phyloP scores from a whole-genome alignment of 2,888 invertebrate species.

The Tenthredo notha region DNA sequence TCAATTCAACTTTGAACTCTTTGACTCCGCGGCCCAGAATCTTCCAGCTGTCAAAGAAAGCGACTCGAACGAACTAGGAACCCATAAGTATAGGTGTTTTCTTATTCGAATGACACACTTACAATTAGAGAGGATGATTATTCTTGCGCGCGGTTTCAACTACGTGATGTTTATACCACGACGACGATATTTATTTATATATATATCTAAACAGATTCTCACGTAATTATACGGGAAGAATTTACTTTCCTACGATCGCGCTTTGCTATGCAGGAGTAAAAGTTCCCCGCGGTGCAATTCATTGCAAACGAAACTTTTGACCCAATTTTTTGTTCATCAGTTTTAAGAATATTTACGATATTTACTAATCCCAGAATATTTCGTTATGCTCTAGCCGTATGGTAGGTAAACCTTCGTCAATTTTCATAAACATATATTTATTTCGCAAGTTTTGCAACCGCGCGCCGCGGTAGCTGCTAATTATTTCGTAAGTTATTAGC shows the following conservation, averaged over 20 bases:
- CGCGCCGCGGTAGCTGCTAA: slow-evolving; percentile 37
- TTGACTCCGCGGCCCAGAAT: slow-evolving; percentile 31
- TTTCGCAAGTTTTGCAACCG: slow-evolving; percentile 32
- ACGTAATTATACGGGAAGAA: slow-evolving; percentile 23
- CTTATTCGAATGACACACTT: slow-evolving; percentile 37
- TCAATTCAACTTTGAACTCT: slow-evolving; percentile 25
- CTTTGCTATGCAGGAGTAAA: slow-evolving; percentile 15
- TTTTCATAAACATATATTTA: neutral
- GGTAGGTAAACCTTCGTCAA: neutral
- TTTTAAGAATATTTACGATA: neutral
- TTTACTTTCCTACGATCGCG: slow-evolving; percentile 30
- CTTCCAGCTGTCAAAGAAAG: slow-evolving; percentile 33
- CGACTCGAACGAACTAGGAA: neutral
- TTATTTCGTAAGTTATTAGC: slow-evolving; percentile 34
- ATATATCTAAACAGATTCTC: slow-evolving; percentile 35
- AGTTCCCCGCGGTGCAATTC: neutral
- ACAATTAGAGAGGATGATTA: slow-evolving; percentile 24
- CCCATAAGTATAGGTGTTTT: neutral
- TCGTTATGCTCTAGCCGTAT: neutral
- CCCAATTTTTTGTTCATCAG: neutral
- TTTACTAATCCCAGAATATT: neutral
- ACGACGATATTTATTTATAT: neutral
- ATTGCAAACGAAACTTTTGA: neutral
- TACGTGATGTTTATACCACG: slow-evolving; percentile 2
- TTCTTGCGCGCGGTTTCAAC: neutral